phyloP scores from a whole-genome alignment of 2,797 vertebrate genomes.

The Pangasius sanitwongsei region DNA sequence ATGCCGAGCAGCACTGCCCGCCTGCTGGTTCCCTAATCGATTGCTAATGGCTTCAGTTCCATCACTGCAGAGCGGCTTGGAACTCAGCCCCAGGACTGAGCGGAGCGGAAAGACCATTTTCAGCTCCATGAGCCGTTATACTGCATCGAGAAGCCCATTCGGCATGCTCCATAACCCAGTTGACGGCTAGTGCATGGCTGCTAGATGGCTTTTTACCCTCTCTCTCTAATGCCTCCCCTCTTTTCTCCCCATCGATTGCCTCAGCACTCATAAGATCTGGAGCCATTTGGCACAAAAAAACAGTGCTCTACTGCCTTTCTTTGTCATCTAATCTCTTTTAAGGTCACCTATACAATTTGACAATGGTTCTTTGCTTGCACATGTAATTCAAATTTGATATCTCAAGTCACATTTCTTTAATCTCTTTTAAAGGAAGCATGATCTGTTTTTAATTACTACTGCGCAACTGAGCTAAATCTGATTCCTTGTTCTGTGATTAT shows the following conservation, averaged over 20 bases:
- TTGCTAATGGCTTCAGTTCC: slow-evolving; percentile 84
- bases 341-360: slow-evolving; percentile 32
- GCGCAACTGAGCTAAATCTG: slow-evolving; percentile 6
- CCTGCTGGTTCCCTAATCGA: slow-evolving; percentile 83
- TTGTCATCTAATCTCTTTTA: slow-evolving; percentile 24
- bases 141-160: slow-evolving; percentile 79
- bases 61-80: slow-evolving; percentile 77
- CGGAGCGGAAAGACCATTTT: slow-evolving; percentile 83
- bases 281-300: slow-evolving; percentile 69
- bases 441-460: slow-evolving; percentile 11
- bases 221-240: slow-evolving; percentile 32
- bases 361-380: not conserved
- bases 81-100: slow-evolving; percentile 79
- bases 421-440: not conserved
- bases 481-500: slow-evolving; percentile 3
- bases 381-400: slow-evolving; percentile 12
- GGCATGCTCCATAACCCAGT: slow-evolving; percentile 75
- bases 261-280: slow-evolving; percentile 52
- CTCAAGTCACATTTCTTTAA: slow-evolving; percentile 6
- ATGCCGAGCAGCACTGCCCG: slow-evolving; percentile 68
- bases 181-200: slow-evolving; percentile 72
- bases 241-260: slow-evolving; percentile 76
- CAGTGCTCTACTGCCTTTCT: slow-evolving; percentile 67
- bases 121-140: slow-evolving; percentile 82
- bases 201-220: slow-evolving; percentile 70